Evolutionary conservation across 64 coral and sea anemone genomes (phyloP), one percentile per base, ranked within the genome.

Genomic region (Dendronephthya gigantea): DNA sequence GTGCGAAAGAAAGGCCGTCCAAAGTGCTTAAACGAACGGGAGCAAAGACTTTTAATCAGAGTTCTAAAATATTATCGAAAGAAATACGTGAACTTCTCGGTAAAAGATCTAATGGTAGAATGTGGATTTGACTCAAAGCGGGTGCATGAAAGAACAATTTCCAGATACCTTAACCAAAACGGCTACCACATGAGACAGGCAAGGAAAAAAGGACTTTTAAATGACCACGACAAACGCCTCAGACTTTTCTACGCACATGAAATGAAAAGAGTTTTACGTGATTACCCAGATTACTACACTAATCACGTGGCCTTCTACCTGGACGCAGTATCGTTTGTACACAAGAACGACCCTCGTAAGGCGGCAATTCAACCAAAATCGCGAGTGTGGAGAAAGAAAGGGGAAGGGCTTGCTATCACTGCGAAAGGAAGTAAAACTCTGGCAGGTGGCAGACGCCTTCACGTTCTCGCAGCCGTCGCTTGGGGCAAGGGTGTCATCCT

Each of bases 321-420:
- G 10, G 50, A 55, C 50, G 50, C 10, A 11, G 50, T 55, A 11
- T 55, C 50, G 27, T 82, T 88, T 37, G 33, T 88, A 11, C 32
- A 90, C 55, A 90, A 90, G 29, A 28, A 43, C 25, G 85, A 90
- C 35, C 65, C 88, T 17, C 58, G 50, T 11, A 55, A 10, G 17
- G 50, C 50, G 50, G 17, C 17, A 17, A 55, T 17, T 11, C 10
- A 10, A 17, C 10, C 10, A 17, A 55, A 55, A 10, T 10, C 50
- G 17, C 10, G 50, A 39, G 68, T 90, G n/a, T 90, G 88, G 88
- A 8, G 68, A 51, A 72, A 56, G 82, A 75, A 72, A 81, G 58
- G 83, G 7, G 66, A 90, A 85, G 88, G 83, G 3, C 48, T 85
- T 1, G 23, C 27, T 0, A 14, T 49, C 40, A 87, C 85, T 7